Evolutionary conservation across 2,888 invertebrate genomes (phyloP).

Genomic region (Stenchaetothrips biformis): DNA sequence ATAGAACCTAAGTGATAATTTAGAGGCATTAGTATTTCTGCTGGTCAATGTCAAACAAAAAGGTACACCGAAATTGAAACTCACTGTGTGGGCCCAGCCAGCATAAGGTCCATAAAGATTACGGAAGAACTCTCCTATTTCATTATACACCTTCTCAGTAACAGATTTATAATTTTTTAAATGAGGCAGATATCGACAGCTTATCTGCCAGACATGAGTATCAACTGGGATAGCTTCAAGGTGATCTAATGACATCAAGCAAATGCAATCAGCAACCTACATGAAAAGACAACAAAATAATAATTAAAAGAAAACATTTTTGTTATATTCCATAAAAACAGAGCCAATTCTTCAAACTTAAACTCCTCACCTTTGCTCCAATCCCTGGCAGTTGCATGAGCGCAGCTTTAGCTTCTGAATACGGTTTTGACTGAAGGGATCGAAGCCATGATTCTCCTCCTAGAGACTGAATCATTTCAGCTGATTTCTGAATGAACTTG

Average conservation of each 20-base stretch:
- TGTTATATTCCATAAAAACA: neutral
- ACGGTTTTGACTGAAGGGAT: conserved; percentile 60
- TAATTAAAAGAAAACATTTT: conserved; percentile 15
- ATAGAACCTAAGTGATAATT: conserved; percentile 59
- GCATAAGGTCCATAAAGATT: conserved; percentile 77
- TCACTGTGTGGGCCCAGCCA: conserved; percentile 92
- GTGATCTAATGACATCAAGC: conserved; percentile 91
- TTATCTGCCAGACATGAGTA: conserved; percentile 92
- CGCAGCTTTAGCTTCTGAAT: conserved; percentile 65
- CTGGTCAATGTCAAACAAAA: neutral
- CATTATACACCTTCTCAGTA: conserved; percentile 75
- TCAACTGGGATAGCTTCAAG: conserved; percentile 88
- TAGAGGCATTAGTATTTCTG: neutral
- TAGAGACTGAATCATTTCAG: conserved; percentile 60
- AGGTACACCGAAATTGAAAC: conserved; percentile 28
- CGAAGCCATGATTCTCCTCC: conserved; percentile 72
- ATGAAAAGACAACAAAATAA: conserved; percentile 37
- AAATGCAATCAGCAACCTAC: conserved; percentile 94
- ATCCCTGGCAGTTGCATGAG: conserved; percentile 80
- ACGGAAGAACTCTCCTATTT: conserved; percentile 78
- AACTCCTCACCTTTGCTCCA: conserved; percentile 73
- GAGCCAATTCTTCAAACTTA: neutral
- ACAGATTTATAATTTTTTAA: conserved; percentile 68
- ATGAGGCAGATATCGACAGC: conserved; percentile 74
- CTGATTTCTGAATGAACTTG: conserved; percentile 74